Conservation (phyloP, 2,888 invertebrate genomes). For the Chrysodeixis includens region DNA sequence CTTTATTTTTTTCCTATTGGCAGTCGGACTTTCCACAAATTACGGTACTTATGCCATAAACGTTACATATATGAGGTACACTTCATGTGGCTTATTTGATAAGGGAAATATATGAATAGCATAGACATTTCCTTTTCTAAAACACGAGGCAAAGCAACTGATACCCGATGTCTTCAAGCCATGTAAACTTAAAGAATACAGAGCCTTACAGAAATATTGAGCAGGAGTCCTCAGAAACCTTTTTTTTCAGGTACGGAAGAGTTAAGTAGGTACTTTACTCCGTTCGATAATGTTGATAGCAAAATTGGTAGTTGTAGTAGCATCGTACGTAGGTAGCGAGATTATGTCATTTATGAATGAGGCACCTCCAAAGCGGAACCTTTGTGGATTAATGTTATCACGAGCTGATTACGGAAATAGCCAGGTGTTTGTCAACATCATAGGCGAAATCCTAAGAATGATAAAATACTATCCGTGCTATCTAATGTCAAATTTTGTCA, state of each 20-base stretch:
- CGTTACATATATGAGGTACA: not conserved
- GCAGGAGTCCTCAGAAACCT: no score
- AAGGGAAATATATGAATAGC: not conserved
- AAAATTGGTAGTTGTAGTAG: slow-evolving; percentile 2
- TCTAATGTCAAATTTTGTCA: not conserved
- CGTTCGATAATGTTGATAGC: no score
- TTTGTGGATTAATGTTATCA: not conserved
- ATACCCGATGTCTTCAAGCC: no score
- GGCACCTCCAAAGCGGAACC: not conserved
- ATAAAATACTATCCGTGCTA: not conserved
- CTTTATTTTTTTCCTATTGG: slow-evolving; percentile 11
- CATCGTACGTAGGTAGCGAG: not conserved
- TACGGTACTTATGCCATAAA: not conserved
- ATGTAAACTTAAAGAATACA: no score
- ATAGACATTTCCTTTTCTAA: not conserved
- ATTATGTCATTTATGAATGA: not conserved
- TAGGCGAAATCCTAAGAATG: no score
- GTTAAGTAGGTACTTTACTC: no score
- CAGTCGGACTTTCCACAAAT: not conserved
- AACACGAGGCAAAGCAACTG: no score
- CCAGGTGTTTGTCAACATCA: not conserved
- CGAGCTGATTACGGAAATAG: not conserved
- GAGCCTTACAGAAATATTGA: no score
- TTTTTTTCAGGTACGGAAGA: not conserved
- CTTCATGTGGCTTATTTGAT: slow-evolving; percentile 39